Base-by-base conservation (phyloP, 1,140 invertebrate genomes). In the Hycleus cichorii region DNA sequence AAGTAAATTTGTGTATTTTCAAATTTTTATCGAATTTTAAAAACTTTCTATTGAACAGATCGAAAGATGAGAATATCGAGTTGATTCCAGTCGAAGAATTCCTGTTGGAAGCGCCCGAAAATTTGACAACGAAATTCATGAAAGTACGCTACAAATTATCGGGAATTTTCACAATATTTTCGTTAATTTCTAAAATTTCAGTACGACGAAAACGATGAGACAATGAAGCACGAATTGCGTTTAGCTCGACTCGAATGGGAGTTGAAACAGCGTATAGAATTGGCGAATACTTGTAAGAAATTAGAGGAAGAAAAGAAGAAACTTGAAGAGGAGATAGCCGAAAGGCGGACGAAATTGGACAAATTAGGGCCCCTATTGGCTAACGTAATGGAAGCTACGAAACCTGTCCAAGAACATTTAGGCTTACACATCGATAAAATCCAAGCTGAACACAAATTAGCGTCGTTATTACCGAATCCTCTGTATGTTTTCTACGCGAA, bases 51-150 rank as follows among this genome's bases (percentile, higher is more conserved):
- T 5, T 32, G 18, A 32, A 32, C 63, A 94, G 93, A 72, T 96
- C 94, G 6, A 92, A 92, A 75, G 93, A 97, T 83, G 91, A 96
- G 77, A 86, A 88, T 64, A 93, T 98, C 68, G 87, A 94, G 69
- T 76, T 98, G 11, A 86, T 97, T 0, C 73, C 89, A 3, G 76
- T 90, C 47, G 87, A 92, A 64, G 87, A 95, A 67, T 95, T 95
- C 77, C 91, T 89, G 67, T 79, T 82, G 69, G 80, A 90, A 74
- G 91, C 92, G 46, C 91, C 93, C 24, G 75, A 80, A 67, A 77
- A 76, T 53, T 44, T 69, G 3, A 67, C 69, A 32, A 60, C 46
- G 27, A 67, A 71, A 62, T 74, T 71, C 57, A 62, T 58, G 59
- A 58, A 65, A 40, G 60, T 66, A 49, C 48, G 54, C 63, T 43